Base-by-base conservation (phyloP, 2,113 vertebrate genomes). In the Cochlearius cochlearius region DNA sequence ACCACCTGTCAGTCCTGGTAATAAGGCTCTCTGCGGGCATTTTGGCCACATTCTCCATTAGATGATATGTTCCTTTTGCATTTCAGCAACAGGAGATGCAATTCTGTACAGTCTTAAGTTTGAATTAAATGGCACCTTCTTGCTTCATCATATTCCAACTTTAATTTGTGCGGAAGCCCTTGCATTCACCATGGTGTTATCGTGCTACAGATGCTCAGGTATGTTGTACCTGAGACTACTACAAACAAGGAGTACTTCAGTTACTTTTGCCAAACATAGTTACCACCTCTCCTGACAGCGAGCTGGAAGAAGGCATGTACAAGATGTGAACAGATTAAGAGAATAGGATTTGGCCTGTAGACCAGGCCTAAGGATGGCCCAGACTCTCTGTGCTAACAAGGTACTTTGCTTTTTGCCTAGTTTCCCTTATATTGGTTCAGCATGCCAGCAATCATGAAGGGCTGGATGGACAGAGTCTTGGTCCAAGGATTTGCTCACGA, bases 371-470 rank as follows among this genome's bases (percentile, higher is more conserved):
- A 63, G 53, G 39, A 27, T 36, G 43, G 8, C 43, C 41, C 5
- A 1, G 23, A 41, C 23, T 55, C n/a, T 55, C 63, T 52, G 79
- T 76, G 15, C 59, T 96, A 73, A 92, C 43, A 50, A 38, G 21
- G 18, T 72, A 6, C 36, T 80, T 69, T 91, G 7, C n/a, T 94
- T 81, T 38, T 85, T 55, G 59, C 86, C 18, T 50, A 98, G 98
- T 98, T 98, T 79, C 98, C 98, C 15, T 94, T 98, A 45, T 98
- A 98, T 85, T 98, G 98, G 98, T 97, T 97, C 96, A 98, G 92
- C 20, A 85, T 98, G 95, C 98, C 98, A 7, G 98, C 98, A 2
- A 97, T 98, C 86, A 87, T 98, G 95, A 98, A 98, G 85, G 98
- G 98, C 73, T 98, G 98, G 98, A 96, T 98, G 96, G 98, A 98